Base-by-base conservation (phyloP, 2,797 vertebrate genomes). In the Xyrichtys novacula region DNA sequence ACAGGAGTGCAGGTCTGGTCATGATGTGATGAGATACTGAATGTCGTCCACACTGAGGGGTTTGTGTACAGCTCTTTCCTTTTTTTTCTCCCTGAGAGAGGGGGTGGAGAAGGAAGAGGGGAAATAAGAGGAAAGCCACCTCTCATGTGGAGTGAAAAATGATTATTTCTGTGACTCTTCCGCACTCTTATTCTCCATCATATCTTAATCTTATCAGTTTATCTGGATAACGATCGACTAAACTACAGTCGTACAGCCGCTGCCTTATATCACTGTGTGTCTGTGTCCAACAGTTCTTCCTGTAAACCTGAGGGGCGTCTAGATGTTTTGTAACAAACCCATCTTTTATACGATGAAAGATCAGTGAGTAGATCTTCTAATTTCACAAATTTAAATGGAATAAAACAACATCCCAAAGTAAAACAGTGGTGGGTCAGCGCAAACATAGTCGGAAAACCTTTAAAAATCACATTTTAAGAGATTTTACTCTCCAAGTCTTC, bases 11-110 rank as follows among this genome's bases (percentile, higher is more conserved):
- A 59, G 53, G 46, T 53, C 15, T 49, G 12, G 39, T 56, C 90
- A 91, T 92, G 83, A 78, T 88, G 81, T 52, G 25, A 34, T 47
- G 47, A 71, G 76, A 60, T 26, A 58, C 19, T 57, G 57, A 73
- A 28, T 15, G 19, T 10, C 42, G n/a, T 71, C 23, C 52, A 71
- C 78, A 78, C 61, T 48, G 57, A 57, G 39, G 42, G 39, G 34
- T 78, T 65, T 73, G 34, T 63, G 53, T 42, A 38, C 39, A 48
- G 32, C 28, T 44, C 58, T 72, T 64, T 36, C 43, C 49, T 43
- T 20, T 49, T 65, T 17, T 6, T 8, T 43, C 65, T 63, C 74
- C 64, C 10, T 8, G 7, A 32, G 31, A 67, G 57, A 65, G 22
- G 54, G 72, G 26, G 68, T 48, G 76, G 63, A 53, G 48, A 32